A percentile compares a stretch with the other conserved stretches of the same genome.
Evolutionary conservation across 1,140 invertebrate species (phyloP).

Genomic region (Schlechtendalia chinensis): DNA sequence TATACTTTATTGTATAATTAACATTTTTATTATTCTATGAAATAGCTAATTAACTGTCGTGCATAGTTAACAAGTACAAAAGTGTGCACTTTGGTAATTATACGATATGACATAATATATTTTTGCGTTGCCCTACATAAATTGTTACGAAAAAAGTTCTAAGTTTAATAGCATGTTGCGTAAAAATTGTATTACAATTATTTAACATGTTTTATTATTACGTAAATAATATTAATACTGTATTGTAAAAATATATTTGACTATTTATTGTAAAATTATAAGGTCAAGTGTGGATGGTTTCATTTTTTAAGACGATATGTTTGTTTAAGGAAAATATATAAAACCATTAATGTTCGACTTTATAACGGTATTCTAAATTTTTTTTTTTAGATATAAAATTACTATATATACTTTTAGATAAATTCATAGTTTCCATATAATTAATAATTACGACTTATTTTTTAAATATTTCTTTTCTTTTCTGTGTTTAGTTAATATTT

Average conservation of each 20-base stretch:
- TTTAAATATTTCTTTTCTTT: too few relatives aligned
- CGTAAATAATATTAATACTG: background rate
- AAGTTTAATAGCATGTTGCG: background rate
- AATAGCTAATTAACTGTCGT: constrained; percentile 1
- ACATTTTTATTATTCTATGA: background rate
- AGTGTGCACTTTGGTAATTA: background rate
- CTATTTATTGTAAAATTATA: background rate
- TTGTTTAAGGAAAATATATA: too few relatives aligned
- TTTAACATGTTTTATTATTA: background rate
- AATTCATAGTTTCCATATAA: too few relatives aligned
- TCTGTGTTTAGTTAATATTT: too few relatives aligned
- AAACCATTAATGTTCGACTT: too few relatives aligned
- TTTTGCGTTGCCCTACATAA: background rate
- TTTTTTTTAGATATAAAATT: too few relatives aligned
- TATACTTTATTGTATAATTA: background rate
- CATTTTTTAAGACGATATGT: too few relatives aligned
- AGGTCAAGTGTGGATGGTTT: background rate
- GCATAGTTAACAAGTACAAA: background rate
- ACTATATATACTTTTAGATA: too few relatives aligned
- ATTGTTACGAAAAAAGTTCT: background rate
- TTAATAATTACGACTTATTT: too few relatives aligned
- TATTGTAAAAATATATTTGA: background rate
- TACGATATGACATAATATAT: background rate
- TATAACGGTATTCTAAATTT: too few relatives aligned
- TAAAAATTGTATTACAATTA: background rate